Evolutionary conservation across 2,888 invertebrate species (phyloP), one percentile per base, ranked within the genome.

Genomic region (Colostygia pectinataria): DNA sequence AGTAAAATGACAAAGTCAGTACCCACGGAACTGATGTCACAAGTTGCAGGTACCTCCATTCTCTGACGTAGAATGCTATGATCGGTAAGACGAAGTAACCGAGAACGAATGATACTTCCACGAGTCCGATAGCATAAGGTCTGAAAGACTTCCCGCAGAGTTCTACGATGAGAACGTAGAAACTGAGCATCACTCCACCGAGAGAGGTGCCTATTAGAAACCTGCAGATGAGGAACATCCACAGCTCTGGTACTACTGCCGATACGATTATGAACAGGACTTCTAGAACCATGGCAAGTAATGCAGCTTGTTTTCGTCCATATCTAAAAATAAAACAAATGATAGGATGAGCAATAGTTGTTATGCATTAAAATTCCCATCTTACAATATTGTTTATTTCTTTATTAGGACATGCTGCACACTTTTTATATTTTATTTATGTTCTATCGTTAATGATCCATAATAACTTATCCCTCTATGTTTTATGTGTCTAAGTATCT

Each of bases 121-220:
- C 85, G 0, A 93, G 65, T 20, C 92, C 92, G 3, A 91, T 85
- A 5, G 92, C 71, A 44, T 92, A 91, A 0, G 92, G 91, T 55
- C 92, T 74, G 75, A 87, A 87, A 2, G 85, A 81, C 51, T 88
- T 89, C 28, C 93, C 93, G 48, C 92, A 88, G 15, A 93, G 77
- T 80, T 93, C 93, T 72, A 93, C 92, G 13, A 92, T 81, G 18
- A 93, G 83, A 37, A 94, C 92, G 61, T 93, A 94, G 60, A 92
- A 92, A 53, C 92, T 92, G 12, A 94, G 88, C 92, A 94, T 94
- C 1, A 93, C 92, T 23, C 94, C 94, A 52, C 93, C 93, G 8
- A 93, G 90, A 5, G 92, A 90, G 41, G 91, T 72, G 20, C 93
- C 93, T 44, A 92, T 91, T 1, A 92, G 66, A 60, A 93, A 92